These are phyloP conservation scores for Octopus sinensis DNA, from an alignment of 1,140 invertebrate genomes.

Conservation along the genomic window DNA sequence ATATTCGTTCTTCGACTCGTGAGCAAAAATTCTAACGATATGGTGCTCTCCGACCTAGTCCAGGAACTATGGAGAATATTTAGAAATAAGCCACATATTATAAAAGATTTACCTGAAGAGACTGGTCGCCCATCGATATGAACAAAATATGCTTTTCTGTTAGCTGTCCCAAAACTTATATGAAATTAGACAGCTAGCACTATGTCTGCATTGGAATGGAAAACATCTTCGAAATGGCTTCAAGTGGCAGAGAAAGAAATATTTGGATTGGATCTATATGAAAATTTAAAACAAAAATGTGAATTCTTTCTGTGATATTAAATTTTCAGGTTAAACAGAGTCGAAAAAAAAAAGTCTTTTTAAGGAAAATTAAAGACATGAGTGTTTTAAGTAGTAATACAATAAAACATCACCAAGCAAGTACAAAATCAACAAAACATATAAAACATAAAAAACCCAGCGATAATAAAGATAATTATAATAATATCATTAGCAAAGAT, in stretches of 20 bases:
- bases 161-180: no score
- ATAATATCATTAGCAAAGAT: no score
- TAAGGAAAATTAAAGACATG: no score
- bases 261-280: neutral
- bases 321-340: neutral
- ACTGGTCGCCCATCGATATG: neutral
- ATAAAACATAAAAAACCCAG: no score
- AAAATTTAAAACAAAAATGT: neutral
- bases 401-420: no score
- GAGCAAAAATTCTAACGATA: conserved; percentile 52
- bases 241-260: neutral
- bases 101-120: conserved; percentile 37
- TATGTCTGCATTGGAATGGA: neutral
- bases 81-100: conserved; percentile 44
- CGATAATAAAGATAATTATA: no score
- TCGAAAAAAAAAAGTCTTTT: no score
- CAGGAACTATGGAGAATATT: conserved; percentile 49
- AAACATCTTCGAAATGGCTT: neutral
- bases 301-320: conserved; percentile 1
- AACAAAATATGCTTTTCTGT: neutral
- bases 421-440: no score
- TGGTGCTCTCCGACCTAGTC: conserved; percentile 51
- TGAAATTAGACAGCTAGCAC: neutral
- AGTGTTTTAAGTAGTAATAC: no score
- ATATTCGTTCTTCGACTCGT: conserved; percentile 52